Evolutionary conservation across 2,113 vertebrate species (phyloP), one percentile per base, ranked within the genome.

Genomic region (Cottus gobio): DNA sequence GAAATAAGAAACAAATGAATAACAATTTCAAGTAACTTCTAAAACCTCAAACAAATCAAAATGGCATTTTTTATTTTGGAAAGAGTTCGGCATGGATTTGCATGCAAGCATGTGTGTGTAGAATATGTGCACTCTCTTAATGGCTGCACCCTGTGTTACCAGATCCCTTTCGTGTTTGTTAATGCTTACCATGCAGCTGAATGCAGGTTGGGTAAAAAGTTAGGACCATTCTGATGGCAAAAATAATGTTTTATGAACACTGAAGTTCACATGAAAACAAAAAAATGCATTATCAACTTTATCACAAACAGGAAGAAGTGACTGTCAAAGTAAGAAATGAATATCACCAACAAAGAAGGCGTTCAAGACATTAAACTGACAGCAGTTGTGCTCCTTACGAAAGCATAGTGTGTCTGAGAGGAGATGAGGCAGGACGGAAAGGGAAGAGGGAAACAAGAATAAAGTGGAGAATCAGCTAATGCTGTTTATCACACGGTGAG

Each of bases 401-500:
- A 63, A 75, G 44, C 20, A 15, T 18, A 22, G 46, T 74, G 24
- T 66, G 48, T 71, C 10, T 75, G 7, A 28, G 62, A 65, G 36
- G 61, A 71, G 66, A 76, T 15, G 46, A 72, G n/a, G 26, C 37
- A 46, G 68, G 22, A 39, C 66, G 28, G 54, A 28, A 26, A 68
- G 28, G 16, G n/a, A 8, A 7, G 26, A 46, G 60, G 26, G 26
- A 46, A 46, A 69, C 6, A n/a, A 58, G 31, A 46, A 79, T n/a
- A 50, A 56, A 64, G 46, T 56, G 24, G 13, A 58, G 73, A 70
- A 68, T 54, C 20, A 46, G 22, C 18, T 0, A 20, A 22, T 22
- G 61, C 11, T 67, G 65, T 76, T 67, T 64, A 57, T 69, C 44
- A 50, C 26, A 46, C 63, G 68, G 56, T 72, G 46, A 72, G n/a